A percentile compares a stretch with the other conserved stretches of the same genome.
Evolutionary conservation across 2,888 invertebrate species (phyloP).

Genomic region (Epinotia ramella): DNA sequence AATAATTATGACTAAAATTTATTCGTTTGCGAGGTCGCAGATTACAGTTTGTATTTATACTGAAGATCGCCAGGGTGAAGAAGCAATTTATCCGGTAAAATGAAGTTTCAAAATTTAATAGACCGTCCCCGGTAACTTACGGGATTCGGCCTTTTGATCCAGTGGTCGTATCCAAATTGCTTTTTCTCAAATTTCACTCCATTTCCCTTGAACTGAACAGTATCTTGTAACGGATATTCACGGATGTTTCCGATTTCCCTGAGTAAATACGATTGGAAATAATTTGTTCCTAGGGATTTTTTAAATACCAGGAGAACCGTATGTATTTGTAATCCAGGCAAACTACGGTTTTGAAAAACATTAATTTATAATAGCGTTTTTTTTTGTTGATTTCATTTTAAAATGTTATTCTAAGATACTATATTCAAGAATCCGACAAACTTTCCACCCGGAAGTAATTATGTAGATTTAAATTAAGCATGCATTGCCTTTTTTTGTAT

Average conservation of each 20-base stretch:
- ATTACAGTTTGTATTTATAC: conserved; percentile 77
- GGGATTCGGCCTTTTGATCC: conserved; percentile 74
- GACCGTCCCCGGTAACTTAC: conserved; percentile 65
- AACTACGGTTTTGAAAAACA: no score
- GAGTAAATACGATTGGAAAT: background rate
- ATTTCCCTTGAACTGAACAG: conserved; percentile 49
- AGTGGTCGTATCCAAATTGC: conserved; percentile 77
- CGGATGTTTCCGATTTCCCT: conserved; percentile 13
- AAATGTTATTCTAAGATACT: no score
- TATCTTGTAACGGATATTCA: conserved; percentile 28
- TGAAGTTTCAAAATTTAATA: conserved; percentile 83
- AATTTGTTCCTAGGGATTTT: background rate
- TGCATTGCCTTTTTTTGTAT: no score
- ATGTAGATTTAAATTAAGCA: no score
- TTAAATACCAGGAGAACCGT: no score
- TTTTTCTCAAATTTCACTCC: conserved; percentile 70
- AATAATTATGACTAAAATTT: conserved; percentile 58
- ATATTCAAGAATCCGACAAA: no score
- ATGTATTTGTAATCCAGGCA: no score
- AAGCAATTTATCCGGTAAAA: conserved; percentile 81
- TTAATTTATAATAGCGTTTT: no score
- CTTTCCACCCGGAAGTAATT: no score
- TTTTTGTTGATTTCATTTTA: no score
- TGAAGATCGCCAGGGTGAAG: conserved; percentile 76
- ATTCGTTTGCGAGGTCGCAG: conserved; percentile 69